A percentile compares a stretch with the other conserved stretches of the same genome.
Conservation (phyloP, 2,797 vertebrate species). For the Pristis pectinata region DNA sequence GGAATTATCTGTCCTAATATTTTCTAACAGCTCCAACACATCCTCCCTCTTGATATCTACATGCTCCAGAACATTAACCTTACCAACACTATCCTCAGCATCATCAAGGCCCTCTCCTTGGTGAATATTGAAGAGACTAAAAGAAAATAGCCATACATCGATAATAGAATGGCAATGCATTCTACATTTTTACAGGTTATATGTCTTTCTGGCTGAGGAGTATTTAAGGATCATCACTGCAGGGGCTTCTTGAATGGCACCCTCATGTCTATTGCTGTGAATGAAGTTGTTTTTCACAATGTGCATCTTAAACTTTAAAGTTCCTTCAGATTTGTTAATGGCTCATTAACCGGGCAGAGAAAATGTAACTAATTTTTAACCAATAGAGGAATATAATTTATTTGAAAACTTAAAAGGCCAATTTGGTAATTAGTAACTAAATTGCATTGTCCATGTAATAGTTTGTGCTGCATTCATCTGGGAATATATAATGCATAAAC, state of each 20-base stretch:
- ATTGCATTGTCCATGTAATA: background rate
- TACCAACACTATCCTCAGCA: no score
- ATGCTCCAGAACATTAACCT: no score
- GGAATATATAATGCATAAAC: background rate
- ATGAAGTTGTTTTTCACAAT: background rate
- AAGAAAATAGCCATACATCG: background rate
- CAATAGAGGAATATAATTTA: background rate
- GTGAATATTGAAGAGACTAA: no score
- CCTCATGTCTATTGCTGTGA: background rate
- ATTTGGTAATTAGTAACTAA: background rate
- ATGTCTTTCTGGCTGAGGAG: background rate
- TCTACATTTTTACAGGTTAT: background rate
- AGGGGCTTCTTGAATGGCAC: background rate
- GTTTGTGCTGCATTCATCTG: background rate
- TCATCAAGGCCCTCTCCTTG: no score
- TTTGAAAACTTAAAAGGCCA: background rate
- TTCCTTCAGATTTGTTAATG: background rate
- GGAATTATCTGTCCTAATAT: no score
- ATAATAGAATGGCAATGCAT: background rate
- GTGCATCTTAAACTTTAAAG: background rate
- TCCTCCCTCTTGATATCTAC: no score
- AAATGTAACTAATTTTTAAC: background rate
- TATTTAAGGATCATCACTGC: background rate
- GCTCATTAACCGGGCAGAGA: background rate
- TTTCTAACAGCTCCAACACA: no score